These are phyloP conservation scores for Anoplophora glabripennis DNA, from an alignment of 1,140 invertebrate genomes.

Conservation along the genomic window DNA sequence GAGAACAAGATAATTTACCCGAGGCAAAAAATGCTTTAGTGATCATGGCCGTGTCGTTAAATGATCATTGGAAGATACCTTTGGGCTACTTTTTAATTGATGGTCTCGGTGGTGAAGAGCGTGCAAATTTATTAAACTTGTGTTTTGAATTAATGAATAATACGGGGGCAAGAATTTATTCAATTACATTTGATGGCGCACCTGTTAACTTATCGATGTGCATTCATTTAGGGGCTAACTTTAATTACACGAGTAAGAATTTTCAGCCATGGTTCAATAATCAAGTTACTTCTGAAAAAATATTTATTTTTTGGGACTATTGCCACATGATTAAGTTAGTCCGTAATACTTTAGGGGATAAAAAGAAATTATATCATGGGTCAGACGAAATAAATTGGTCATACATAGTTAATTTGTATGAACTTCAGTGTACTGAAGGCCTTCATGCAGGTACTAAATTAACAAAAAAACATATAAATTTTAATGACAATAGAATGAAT, in stretches of 20 bases:
- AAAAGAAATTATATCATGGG: too few species aligned
- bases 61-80: constrained; percentile 42
- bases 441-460: too few species aligned
- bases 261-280: background rate
- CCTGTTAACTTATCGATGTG: constrained; percentile 28
- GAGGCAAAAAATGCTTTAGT: constrained; percentile 38
- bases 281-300: too few species aligned
- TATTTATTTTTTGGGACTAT: too few species aligned
- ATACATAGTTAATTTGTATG: too few species aligned
- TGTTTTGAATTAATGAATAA: constrained; percentile 39
- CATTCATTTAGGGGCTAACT: constrained; percentile 20
- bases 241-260: constrained; percentile 1
- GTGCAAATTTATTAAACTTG: constrained; percentile 29
- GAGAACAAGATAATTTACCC: too few species aligned
- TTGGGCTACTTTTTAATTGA: constrained; percentile 44
- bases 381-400: too few species aligned
- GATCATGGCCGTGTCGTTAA: constrained; percentile 38
- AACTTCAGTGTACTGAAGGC: too few species aligned
- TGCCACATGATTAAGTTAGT: too few species aligned
- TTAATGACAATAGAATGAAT: too few species aligned
- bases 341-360: too few species aligned
- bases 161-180: constrained; percentile 26
- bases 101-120: constrained; percentile 30
- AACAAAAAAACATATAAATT: too few species aligned
- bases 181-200: constrained; percentile 33